These are phyloP conservation scores for Oreamnos americanus DNA, from an alignment of 2,113 vertebrate species.

Conservation along the genomic window DNA sequence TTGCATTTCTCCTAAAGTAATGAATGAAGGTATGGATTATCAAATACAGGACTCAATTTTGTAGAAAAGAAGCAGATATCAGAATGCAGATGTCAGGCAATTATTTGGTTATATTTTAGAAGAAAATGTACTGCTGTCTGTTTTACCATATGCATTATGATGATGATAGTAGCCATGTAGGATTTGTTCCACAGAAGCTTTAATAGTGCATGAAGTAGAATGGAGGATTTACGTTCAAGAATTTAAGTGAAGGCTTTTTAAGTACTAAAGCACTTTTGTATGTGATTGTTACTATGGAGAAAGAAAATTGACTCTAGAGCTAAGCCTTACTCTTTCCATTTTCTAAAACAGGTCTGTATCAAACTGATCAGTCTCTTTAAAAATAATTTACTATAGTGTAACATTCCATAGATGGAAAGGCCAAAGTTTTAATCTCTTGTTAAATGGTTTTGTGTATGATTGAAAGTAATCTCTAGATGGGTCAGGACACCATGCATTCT, in stretches of 20 bases:
- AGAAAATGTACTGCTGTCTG: background rate
- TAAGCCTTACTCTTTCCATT: conserved; percentile 2
- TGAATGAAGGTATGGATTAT: background rate
- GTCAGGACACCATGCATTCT: background rate
- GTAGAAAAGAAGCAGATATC: background rate
- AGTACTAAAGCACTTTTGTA: background rate
- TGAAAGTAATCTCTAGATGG: conserved; percentile 33
- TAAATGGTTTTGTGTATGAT: background rate
- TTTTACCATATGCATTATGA: background rate
- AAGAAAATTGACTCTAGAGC: background rate
- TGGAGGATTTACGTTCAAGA: background rate
- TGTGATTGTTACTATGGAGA: background rate
- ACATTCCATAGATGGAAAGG: background rate
- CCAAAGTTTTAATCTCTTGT: background rate
- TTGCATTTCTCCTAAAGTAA: background rate
- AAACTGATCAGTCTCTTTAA: background rate
- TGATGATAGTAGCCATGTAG: background rate
- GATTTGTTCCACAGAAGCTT: background rate
- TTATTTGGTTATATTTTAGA: background rate
- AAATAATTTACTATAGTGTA: background rate
- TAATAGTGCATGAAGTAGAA: background rate
- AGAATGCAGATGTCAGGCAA: background rate
- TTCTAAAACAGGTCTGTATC: conserved; percentile 1
- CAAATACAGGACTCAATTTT: background rate
- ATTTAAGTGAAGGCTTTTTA: conserved; percentile 9